Evolutionary conservation across 2,797 vertebrate genomes (phyloP).

Genomic region (Argentina silus): DNA sequence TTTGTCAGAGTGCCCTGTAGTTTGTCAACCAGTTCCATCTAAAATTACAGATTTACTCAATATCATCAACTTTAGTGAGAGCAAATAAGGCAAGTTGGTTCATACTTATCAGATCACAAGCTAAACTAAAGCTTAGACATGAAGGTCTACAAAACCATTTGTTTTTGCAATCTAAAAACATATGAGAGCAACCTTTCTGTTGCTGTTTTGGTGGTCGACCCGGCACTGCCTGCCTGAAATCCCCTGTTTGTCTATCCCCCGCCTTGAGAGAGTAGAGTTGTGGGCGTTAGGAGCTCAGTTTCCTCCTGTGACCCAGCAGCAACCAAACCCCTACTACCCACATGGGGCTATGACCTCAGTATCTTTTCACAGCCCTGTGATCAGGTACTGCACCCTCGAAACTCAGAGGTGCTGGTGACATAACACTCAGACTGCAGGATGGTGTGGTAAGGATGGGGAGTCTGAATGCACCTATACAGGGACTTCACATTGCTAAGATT

Average conservation of each 20-base stretch:
- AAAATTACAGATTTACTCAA: too few species aligned
- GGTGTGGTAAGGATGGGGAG: too few species aligned
- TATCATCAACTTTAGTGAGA: too few species aligned
- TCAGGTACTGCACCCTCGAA: not conserved
- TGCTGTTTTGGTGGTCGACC: not conserved
- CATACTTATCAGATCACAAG: too few species aligned
- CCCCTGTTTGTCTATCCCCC: not conserved
- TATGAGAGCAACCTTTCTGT: too few species aligned
- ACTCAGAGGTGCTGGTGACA: not conserved
- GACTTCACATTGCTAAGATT: not conserved
- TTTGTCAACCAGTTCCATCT: too few species aligned
- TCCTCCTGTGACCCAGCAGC: conserved; percentile 31
- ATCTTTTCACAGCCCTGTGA: not conserved
- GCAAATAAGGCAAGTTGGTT: too few species aligned
- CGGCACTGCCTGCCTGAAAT: not conserved
- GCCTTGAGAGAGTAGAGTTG: conserved; percentile 20
- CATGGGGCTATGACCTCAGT: not conserved
- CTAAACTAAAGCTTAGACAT: too few species aligned
- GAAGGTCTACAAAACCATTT: too few species aligned
- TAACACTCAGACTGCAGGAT: not conserved
- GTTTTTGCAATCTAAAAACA: too few species aligned
- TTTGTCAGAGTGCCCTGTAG: not conserved
- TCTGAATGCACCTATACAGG: not conserved
- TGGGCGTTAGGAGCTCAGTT: conserved; percentile 35
- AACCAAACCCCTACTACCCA: conserved; percentile 3